These are phyloP conservation scores for Parus major DNA, from an alignment of 2,113 vertebrate species.

Conservation along the genomic window DNA sequence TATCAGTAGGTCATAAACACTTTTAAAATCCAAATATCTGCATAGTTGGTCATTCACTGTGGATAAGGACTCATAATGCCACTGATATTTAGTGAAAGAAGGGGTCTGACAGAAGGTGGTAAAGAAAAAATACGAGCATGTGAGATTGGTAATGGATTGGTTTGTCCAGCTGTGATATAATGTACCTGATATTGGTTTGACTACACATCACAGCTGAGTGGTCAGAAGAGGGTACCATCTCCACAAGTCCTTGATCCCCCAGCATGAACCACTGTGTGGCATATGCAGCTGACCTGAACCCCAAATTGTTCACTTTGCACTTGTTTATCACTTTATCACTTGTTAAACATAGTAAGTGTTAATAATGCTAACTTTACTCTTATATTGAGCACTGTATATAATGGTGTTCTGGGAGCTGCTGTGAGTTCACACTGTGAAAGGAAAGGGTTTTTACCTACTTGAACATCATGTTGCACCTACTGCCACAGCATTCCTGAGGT, in stretches of 20 bases:
- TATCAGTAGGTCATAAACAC: not conserved
- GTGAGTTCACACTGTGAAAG: not conserved
- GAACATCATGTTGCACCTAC: not conserved
- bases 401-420: not conserved
- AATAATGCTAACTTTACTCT: not conserved
- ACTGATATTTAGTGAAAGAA: not conserved
- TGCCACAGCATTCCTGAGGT: not conserved
- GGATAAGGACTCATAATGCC: not conserved
- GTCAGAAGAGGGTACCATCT: not conserved
- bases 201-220: not conserved
- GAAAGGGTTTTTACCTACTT: not conserved
- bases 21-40: not conserved
- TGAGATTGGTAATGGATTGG: not conserved
- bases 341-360: not conserved
- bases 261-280: not conserved
- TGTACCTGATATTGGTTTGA: not conserved
- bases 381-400: not conserved
- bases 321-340: too few relatives aligned
- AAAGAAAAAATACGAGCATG: not conserved
- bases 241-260: not conserved
- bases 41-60: not conserved
- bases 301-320: not conserved
- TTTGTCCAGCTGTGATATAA: accelerated
- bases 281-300: not conserved
- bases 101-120: not conserved